Evolutionary conservation across 2,888 invertebrate genomes (phyloP), one percentile per base, ranked within the genome.

Genomic region (Julus scandinavius): DNA sequence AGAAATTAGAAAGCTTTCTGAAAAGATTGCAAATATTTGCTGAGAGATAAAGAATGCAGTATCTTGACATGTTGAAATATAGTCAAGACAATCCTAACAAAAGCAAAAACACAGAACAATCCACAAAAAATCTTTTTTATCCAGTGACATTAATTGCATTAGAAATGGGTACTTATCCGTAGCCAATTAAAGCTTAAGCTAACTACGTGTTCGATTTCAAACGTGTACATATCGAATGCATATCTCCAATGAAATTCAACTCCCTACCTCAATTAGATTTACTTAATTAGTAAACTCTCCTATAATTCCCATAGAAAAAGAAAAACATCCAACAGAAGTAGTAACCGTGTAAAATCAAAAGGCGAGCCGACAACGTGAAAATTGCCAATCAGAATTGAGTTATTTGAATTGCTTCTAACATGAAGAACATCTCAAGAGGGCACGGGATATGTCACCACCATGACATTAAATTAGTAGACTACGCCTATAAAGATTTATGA

Each of bases 381-480:
- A 63, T 63, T 63, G 63, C 20, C 63, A 63, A 63, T 63, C 63
- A 63, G 63, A n/a, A 63, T 63, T 5, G 63, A 63, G 63, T 63
- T 63, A 63, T 63, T 63, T 63, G 63, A 63, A 63, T 63, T 20
- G 63, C 17, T 63, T 7, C n/a, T 63, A n/a, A 63, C 63, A n/a
- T 63, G 63, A 63, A 63, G n/a, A n/a, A 20, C 63, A 63, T 63
- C 63, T 63, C 63, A 63, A 63, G 63, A 63, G 63, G 63, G 20
- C 63, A n/a, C 63, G 20, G 63, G n/a, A n/a, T n/a, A 63, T 63
- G 63, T 63, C 63, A 63, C 17, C 17, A n/a, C 63, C 6, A 63
- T n/a, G 63, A 63, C 63, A 63, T n/a, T 0, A 63, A 63, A 63
- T 63, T 63, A 63, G 63, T 20, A 20, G 9, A 20, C 20, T 63